Evolutionary conservation across 2,888 invertebrate genomes (phyloP), one percentile per base, ranked within the genome.

Genomic region (Bhutanitis thaidina): DNA sequence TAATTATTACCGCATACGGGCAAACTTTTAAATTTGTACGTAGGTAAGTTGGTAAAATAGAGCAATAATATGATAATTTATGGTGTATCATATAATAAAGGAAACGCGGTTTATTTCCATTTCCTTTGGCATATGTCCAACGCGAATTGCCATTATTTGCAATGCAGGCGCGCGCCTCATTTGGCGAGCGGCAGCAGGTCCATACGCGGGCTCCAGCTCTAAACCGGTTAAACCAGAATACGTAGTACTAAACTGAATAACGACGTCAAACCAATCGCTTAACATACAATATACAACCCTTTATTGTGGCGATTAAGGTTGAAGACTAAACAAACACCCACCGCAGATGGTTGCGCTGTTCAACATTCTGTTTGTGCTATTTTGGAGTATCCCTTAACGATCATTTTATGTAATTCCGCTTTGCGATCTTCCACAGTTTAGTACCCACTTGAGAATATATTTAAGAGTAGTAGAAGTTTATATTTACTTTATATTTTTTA

Each of bases 141-240:
- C 58, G 60, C 58, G 57, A 66, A 64, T 64, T 67, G 69, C 66
- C 69, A 71, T 74, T 74, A 73, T 74, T 74, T 70, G 76, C 75
- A 69, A 75, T 73, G 72, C 78, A 77, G 74, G 77, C 80, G 74
- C 77, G 71, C 69, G 70, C 71, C 76, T 80, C 84, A 80, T 83
- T 85, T 83, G 79, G 84, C 79, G 73, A 74, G 73, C 72, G 74
- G 80, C 75, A 76, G 84, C 85, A 82, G 81, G 83, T 84, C 84
- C 85, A 81, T 77, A 81, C 75, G 75, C 75, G 76, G 79, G 69
- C 78, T 79, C 77, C 70, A 72, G 62, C 78, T 62, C 59, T 64
- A 66, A 87, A 88, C 88, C 88, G 88, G 88, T 88, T 73, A 71
- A 77, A 87, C 88, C 73, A 86, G 86, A 85, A 84, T 77, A 75